Conservation (phyloP, 2,888 invertebrate species). For the Cosmorhoe ocellata region DNA sequence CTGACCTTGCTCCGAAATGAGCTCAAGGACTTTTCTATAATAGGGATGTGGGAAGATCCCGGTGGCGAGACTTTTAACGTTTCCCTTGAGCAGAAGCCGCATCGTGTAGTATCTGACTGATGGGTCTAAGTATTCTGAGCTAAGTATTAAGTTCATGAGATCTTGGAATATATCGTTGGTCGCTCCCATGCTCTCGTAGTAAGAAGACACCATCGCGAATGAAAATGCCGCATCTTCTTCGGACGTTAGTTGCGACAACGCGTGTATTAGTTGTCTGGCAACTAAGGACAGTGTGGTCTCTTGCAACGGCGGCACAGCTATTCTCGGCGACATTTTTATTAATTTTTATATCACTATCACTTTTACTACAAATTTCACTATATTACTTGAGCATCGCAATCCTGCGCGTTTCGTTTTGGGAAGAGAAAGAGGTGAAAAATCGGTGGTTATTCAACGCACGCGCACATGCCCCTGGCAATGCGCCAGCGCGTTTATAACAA, state of each 20-base stretch:
- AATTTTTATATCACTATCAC: constrained; percentile 43
- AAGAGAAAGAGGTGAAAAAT: constrained; percentile 71
- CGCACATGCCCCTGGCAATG: constrained; percentile 60
- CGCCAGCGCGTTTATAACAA: constrained; percentile 75
- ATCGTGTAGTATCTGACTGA: constrained; percentile 85
- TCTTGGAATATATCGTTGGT: constrained; percentile 87
- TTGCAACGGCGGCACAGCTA: constrained; percentile 82
- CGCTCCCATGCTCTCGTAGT: constrained; percentile 83
- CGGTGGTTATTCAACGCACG: constrained; percentile 69
- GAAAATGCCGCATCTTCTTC: constrained; percentile 82
- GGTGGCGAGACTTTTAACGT: constrained; percentile 85
- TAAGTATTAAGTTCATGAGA: constrained; percentile 84
- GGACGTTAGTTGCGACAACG: constrained; percentile 83
- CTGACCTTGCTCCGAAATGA: constrained; percentile 84
- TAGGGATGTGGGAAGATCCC: constrained; percentile 88
- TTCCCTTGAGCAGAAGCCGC: constrained; percentile 84
- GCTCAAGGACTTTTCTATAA: constrained; percentile 86
- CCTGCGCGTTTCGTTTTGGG: constrained; percentile 52
- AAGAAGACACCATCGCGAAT: constrained; percentile 83
- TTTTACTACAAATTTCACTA: constrained; percentile 42
- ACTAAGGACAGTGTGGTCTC: constrained; percentile 83
- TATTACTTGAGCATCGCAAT: constrained; percentile 65
- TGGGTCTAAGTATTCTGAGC: constrained; percentile 85
- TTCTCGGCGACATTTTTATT: constrained; percentile 84
- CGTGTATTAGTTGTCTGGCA: constrained; percentile 84